Conservation (phyloP, 2,797 vertebrate genomes). For the Gallinago stenura region DNA sequence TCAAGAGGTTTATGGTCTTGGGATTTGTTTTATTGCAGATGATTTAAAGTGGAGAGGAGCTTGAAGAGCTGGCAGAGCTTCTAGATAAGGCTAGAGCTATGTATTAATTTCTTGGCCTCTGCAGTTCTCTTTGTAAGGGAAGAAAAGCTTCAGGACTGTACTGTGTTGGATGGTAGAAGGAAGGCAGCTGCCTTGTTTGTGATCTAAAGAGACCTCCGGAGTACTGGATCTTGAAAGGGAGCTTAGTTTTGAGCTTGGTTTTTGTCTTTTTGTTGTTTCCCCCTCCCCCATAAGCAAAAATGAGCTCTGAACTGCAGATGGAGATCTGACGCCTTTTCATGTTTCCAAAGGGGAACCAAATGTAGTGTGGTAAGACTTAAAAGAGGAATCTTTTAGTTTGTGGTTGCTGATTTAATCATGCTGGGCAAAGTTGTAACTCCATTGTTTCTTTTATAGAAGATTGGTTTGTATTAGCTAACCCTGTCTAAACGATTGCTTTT, state of each 20-base stretch:
- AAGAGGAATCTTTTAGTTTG: constrained; percentile 15
- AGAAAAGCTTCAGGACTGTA: not conserved
- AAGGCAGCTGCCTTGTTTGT: not conserved
- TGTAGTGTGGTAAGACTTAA: constrained; percentile 17
- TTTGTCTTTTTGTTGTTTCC: not conserved
- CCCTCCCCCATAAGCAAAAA: not conserved
- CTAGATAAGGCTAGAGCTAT: not conserved
- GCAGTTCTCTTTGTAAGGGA: not conserved
- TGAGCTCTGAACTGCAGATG: constrained; percentile 14
- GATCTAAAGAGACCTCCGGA: not conserved
- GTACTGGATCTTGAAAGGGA: not conserved
- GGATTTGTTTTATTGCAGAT: not conserved
- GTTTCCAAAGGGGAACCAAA: constrained; percentile 18
- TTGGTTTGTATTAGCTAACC: not conserved
- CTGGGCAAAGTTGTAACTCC: not conserved
- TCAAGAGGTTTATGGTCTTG: not conserved
- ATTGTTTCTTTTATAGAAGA: not conserved
- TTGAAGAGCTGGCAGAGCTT: not conserved
- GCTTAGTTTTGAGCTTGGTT: not conserved
- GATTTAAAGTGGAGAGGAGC: not conserved
- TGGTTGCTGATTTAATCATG: constrained; percentile 33
- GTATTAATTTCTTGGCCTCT: not conserved
- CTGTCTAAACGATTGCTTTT: not conserved
- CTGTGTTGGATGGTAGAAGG: not conserved
- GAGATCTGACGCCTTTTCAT: constrained; percentile 7